Evolutionary conservation across 2,113 vertebrate species (phyloP).

Genomic region (Acrocephalus kingi): DNA sequence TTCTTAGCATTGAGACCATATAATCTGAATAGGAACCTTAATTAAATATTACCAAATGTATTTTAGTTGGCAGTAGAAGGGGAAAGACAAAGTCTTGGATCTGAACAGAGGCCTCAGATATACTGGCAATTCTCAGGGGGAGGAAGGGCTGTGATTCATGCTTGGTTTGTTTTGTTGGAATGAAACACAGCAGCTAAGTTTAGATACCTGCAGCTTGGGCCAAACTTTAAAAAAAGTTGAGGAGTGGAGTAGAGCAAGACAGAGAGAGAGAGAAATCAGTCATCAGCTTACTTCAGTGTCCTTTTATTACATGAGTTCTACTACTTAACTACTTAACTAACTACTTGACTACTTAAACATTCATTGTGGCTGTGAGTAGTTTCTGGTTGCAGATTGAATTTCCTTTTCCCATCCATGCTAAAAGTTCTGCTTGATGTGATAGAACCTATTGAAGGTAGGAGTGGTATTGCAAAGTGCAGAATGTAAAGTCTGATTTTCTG

Average conservation of each 20-base stretch:
- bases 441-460: background rate
- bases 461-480: background rate
- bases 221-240: background rate
- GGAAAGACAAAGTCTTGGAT: slow-evolving; percentile 35
- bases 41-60: slow-evolving; percentile 52
- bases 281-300: background rate
- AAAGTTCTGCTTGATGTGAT: background rate
- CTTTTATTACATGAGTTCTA: background rate
- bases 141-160: background rate
- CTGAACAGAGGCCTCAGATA: slow-evolving; percentile 21
- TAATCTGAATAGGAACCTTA: slow-evolving; percentile 54
- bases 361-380: background rate
- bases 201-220: background rate
- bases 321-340: background rate
- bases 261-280: background rate
- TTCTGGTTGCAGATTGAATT: background rate
- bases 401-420: background rate
- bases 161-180: slow-evolving; percentile 9
- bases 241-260: background rate
- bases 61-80: slow-evolving; percentile 39
- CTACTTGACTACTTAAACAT: background rate
- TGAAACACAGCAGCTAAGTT: background rate
- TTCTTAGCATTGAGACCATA: background rate
- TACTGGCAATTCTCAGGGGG: background rate
- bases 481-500: background rate